Evolutionary conservation across 2,113 vertebrate species (phyloP), one percentile per base, ranked within the genome.

Genomic region (Acrocephalus arundinaceus): DNA sequence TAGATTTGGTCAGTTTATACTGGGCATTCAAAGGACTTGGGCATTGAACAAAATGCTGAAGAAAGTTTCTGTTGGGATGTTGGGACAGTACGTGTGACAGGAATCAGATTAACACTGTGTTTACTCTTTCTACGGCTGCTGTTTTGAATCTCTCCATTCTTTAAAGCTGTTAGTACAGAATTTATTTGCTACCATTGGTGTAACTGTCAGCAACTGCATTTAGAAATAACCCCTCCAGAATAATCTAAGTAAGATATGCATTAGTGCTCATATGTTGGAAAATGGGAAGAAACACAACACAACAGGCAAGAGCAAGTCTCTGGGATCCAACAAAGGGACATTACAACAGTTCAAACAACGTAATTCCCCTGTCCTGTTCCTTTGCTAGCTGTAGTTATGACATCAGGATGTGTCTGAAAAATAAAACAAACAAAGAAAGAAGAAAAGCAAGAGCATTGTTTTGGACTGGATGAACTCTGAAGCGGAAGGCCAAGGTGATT

Each of bases 401-500:
- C 74, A 83, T 55, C 39, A 93, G 91, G 71, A 62, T 77, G 46
- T 73, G 46, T 74, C 63, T 66, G 10, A 59, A 88, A 81, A 51
- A 31, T 39, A 48, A 49, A 49, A 30, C n/a, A 41, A 74, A 48
- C 15, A 70, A 70, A 41, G 37, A 76, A 45, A 67, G 74, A 70
- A 67, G 31, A 71, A 46, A 80, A 23, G 59, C 55, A 90, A 51
- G n/a, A 74, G 23, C 75, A 83, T 77, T 96, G 78, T 95, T 93
- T 91, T 46, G 68, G 51, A 71, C 71, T 90, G 71, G 79, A 66
- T 92, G 87, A 95, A 85, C 94, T 85, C 85, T 71, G 72, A 59
- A 91, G 55, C 5, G 35, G 90, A 96, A 96, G 79, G 89, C 72
- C 43, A 85, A 85, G 87, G 87, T 93, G 51, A 96, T 91, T 91